Conservation (phyloP, 2,888 invertebrate species). For the Monopis laevigella region DNA sequence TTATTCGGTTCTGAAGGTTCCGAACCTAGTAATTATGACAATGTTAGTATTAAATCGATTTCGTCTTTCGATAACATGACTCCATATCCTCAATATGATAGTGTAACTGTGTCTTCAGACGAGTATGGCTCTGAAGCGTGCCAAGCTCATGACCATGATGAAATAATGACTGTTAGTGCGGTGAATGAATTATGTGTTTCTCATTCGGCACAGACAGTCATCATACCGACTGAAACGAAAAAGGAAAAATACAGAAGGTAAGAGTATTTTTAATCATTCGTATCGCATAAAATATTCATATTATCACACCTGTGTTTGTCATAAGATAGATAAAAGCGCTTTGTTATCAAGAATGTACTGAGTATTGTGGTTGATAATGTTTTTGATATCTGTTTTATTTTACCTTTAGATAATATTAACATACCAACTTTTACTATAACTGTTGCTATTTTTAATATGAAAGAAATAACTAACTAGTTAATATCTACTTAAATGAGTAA, state of each 20-base stretch:
- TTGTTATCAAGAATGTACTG: background rate
- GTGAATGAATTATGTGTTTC: conserved; percentile 63
- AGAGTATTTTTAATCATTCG: conserved; percentile 23
- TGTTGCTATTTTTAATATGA: too few relatives aligned
- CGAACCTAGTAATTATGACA: conserved; percentile 54
- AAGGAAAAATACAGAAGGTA: conserved; percentile 65
- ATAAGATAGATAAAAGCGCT: conserved; percentile 7
- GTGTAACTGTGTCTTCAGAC: conserved; percentile 60
- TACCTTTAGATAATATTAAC: too few relatives aligned
- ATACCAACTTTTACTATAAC: too few relatives aligned
- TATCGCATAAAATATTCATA: background rate
- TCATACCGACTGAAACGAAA: conserved; percentile 55
- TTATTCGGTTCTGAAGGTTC: conserved; percentile 39
- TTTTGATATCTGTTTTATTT: background rate
- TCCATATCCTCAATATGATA: conserved; percentile 59
- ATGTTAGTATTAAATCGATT: conserved; percentile 61
- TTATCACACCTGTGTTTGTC: conserved; percentile 1
- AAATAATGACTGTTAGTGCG: conserved; percentile 60
- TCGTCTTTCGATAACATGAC: conserved; percentile 57
- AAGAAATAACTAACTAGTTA: too few relatives aligned
- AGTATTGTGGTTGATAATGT: conserved; percentile 2
- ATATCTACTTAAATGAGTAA: too few relatives aligned
- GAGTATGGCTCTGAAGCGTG: conserved; percentile 62
- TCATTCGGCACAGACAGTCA: conserved; percentile 48
- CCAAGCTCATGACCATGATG: conserved; percentile 52